Evolutionary conservation across 2,888 invertebrate species (phyloP), one percentile per base, ranked within the genome.

Genomic region (Cantharis nigra): DNA sequence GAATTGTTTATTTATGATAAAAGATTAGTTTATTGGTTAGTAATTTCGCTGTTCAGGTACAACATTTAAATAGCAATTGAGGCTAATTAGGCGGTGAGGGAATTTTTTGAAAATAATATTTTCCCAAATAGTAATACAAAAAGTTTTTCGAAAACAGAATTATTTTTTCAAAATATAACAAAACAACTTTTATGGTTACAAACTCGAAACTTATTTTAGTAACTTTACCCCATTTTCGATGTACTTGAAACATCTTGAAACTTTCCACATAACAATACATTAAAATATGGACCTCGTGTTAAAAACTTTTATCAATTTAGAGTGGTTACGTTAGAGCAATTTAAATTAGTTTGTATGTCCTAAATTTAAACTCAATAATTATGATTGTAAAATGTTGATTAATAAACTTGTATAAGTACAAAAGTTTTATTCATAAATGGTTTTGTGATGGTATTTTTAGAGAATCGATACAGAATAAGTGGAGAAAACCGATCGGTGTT

Each of bases 381-480:
- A 49, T 49, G n/a, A 49, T 49, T 49, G 49, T 49, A 49, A 49
- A 49, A 49, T 49, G n/a, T 49, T 7, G 49, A 49, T 49, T 49
- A 49, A 49, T 49, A 49, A 49, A 49, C 5, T n/a, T n/a, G 49
- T 49, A n/a, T n/a, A 49, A 49, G 23, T 67, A 67, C 23, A 23
- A 67, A 67, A 67, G 23, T 49, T 49, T 67, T 20, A 67, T 67
- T 67, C 65, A 67, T 67, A 67, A 67, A 67, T 67, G 26, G 65
- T 67, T 67, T 20, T 67, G 65, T 67, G n/a, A n/a, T n/a, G 20
- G 10, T 67, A 67, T 67, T 67, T 67, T 67, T 67, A 67, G 65
- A 67, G 4, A 67, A 67, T 67, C 65, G 23, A 67, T 67, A 67
- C 23, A 67, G 1, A 67, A 67, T 67, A 67, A 67, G 65, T 67